Conservation (phyloP, 2,113 vertebrate genomes). For the Artemisiospiza belli region DNA sequence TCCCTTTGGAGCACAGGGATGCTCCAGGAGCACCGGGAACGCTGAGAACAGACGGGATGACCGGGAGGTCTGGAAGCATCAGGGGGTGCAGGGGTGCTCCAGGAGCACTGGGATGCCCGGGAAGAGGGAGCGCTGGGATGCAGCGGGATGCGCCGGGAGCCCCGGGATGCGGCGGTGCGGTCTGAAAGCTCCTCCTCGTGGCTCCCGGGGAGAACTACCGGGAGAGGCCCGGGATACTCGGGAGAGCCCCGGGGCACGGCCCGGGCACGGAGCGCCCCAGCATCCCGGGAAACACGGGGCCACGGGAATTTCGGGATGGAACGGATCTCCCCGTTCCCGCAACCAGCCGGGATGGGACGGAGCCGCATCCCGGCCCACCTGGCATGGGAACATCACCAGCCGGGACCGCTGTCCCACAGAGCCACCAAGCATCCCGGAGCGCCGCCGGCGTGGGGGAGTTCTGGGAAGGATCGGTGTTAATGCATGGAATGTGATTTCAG, state of each 20-base stretch:
- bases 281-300: fast-evolving
- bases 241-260: neutral
- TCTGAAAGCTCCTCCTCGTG: slow-evolving; percentile 65
- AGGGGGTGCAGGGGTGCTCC: neutral
- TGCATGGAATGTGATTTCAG: slow-evolving; percentile 23
- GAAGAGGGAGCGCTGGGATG: neutral
- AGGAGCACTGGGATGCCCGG: neutral
- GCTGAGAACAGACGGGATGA: neutral
- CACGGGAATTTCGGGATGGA: neutral
- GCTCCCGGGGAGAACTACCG: slow-evolving; percentile 23
- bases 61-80: neutral
- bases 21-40: neutral
- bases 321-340: fast-evolving
- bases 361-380: neutral
- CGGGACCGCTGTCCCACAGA: neutral
- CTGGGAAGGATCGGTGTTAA: neutral
- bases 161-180: neutral
- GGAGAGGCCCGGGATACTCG: neutral
- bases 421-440: neutral
- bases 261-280: neutral
- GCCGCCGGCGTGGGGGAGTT: neutral
- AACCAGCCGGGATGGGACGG: neutral
- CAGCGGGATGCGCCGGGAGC: neutral
- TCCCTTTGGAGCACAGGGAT: neutral
- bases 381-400: fast-evolving